These are phyloP conservation scores for Nephotettix cincticeps DNA, from an alignment of 1,140 invertebrate genomes.

Conservation along the genomic window DNA sequence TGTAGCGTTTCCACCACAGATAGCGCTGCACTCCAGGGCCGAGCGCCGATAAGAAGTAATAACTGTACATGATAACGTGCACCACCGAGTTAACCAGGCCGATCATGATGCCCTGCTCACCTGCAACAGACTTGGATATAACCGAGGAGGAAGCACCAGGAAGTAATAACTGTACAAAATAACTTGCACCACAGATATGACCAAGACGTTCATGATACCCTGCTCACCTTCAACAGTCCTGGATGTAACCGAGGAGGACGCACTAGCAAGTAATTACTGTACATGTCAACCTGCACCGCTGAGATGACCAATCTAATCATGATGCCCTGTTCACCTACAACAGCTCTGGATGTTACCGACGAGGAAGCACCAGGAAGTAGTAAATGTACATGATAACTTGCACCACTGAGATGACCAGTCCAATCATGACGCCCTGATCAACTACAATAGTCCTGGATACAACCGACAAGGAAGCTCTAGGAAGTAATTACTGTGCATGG, in stretches of 20 bases:
- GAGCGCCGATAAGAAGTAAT: constrained; percentile 45
- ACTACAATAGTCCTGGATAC: constrained; percentile 36
- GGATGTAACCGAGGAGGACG: too few species aligned
- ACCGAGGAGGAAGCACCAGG: too few species aligned
- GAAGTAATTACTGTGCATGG: constrained; percentile 50
- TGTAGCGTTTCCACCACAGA: constrained; percentile 47
- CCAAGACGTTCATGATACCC: constrained; percentile 54
- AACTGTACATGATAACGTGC: constrained; percentile 53
- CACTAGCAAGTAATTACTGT: constrained; percentile 46
- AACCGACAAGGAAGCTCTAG: constrained; percentile 21
- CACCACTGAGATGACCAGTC: constrained; percentile 57
- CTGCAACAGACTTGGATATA: constrained; percentile 38
- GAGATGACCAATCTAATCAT: constrained; percentile 61
- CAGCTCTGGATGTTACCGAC: too few species aligned
- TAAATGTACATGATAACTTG: constrained; percentile 53
- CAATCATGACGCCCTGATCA: constrained; percentile 54
- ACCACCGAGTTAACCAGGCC: constrained; percentile 57
- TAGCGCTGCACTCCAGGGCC: constrained; percentile 44
- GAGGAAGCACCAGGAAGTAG: constrained; percentile 44
- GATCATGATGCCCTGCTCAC: constrained; percentile 53
- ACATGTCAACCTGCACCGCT: constrained; percentile 57
- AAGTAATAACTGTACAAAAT: constrained; percentile 50
- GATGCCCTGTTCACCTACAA: constrained; percentile 42
- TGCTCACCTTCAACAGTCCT: constrained; percentile 40
- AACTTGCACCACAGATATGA: constrained; percentile 60